Evolutionary conservation across 2,113 vertebrate species (phyloP), one percentile per base, ranked within the genome.

Genomic region (Halichoerus grypus): DNA sequence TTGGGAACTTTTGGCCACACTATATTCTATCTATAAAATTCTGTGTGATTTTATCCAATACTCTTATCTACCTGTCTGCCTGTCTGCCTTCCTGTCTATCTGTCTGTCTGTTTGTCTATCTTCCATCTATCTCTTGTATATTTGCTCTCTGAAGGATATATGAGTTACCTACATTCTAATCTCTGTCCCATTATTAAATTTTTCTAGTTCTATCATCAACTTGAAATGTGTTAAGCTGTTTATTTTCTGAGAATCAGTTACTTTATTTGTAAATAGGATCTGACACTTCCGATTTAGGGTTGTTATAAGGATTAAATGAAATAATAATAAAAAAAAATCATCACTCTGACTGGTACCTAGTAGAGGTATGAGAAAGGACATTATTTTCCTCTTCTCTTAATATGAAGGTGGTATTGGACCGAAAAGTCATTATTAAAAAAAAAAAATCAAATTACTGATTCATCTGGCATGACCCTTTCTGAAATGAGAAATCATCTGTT

Each of bases 1-100:
- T 74, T 80, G 79, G 31, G 88, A 97, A 97, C 89, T 97, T 97
- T 88, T 74, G 67, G 92, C 14, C 28, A 79, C 51, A 96, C 14
- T 85, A 79, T 88, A 95, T 76, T 96, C 76, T 80, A 28, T 81
- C 87, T 88, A 55, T 83, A 88, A 95, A 92, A 92, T 61, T 95
- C 36, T 84, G 83, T 87, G 24, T 63, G 6, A 53, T 91, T 94
- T 94, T 85, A 67, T 93, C 26, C 49, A 53, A 21, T 86, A 19
- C 63, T 76, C 3, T 77, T 89, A 33, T 94, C 59, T 88, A 18
- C 28, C 80, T 91, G 36, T n/a, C 26, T 77, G 13, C 28, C 67
- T 84, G 33, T n/a, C 28, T 49, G 24, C 26, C 42, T 67, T 67
- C 63, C 63, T 69, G 1, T 10, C 4, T 8, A 26, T 46, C 24